phyloP scores from a whole-genome alignment of 2,797 vertebrate genomes.

The Mormyrops boulengeri region DNA sequence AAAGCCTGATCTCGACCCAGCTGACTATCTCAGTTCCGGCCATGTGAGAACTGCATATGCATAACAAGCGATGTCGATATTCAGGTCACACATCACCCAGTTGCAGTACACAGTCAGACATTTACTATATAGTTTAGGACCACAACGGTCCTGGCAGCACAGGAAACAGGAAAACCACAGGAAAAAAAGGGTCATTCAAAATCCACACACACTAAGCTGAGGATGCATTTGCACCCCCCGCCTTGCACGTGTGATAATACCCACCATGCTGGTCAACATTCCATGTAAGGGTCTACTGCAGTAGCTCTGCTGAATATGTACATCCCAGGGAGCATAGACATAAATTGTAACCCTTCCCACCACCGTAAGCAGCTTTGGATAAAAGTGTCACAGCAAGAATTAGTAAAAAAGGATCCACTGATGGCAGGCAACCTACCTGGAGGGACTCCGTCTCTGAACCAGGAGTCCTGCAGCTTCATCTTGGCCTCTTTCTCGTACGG shows the following conservation, averaged over 20 bases:
- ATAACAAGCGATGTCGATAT: no score
- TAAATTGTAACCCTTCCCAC: background rate
- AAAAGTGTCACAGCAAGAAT: background rate
- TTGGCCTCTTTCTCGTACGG: slow-evolving; percentile 89
- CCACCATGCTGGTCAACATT: background rate
- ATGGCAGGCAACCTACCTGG: slow-evolving; percentile 61
- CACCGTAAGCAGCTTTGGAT: background rate
- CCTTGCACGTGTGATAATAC: background rate
- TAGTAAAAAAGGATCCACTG: background rate
- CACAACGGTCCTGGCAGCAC: background rate
- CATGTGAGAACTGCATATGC: no score
- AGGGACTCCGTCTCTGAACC: slow-evolving; percentile 84
- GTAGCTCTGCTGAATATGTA: background rate
- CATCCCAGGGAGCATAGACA: background rate
- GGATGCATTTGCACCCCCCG: background rate
- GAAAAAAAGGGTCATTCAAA: background rate
- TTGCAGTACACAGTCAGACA: no score
- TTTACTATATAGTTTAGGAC: background rate
- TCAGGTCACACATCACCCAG: background rate
- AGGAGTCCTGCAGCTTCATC: slow-evolving; percentile 90
- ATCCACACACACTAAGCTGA: background rate
- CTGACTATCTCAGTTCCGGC: no score
- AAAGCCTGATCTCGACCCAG: no score
- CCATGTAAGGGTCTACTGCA: background rate
- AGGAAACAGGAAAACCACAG: background rate